Conservation (phyloP, 2,888 invertebrate species). For the Trachelus iudaicus region DNA sequence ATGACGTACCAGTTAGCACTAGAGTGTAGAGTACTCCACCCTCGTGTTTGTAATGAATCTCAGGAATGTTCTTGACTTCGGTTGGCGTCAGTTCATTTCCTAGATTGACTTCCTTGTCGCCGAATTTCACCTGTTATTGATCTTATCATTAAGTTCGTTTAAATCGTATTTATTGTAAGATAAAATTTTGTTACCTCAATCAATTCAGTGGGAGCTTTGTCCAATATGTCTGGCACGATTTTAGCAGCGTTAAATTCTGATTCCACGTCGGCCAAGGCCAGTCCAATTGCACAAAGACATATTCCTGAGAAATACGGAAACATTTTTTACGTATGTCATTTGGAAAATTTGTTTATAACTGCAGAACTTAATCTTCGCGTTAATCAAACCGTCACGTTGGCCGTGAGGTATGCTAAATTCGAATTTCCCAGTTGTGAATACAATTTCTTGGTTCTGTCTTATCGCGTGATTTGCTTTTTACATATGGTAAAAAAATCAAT, state of each 20-base stretch:
- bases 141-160: background rate
- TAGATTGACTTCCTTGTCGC: conserved; percentile 48
- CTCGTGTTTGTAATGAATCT: conserved; percentile 60
- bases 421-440: background rate
- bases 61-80: conserved; percentile 53
- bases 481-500: background rate
- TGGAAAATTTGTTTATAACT: background rate
- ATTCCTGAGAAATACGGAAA: conserved; percentile 35
- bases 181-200: conserved; percentile 50
- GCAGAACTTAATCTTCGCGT: background rate
- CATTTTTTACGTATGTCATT: background rate
- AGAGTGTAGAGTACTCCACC: conserved; percentile 62
- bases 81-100: conserved; percentile 59
- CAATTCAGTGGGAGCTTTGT: conserved; percentile 48
- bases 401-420: background rate
- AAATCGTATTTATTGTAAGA: background rate
- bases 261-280: conserved; percentile 49
- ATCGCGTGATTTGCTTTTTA: background rate
- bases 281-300: conserved; percentile 39
- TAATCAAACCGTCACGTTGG: background rate
- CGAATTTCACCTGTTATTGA: conserved; percentile 54
- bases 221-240: conserved; percentile 58
- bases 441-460: background rate
- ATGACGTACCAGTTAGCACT: conserved; percentile 53
- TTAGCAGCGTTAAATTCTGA: conserved; percentile 51